Percentiles rank a stretch among this genome's conserved stretches.
Evolutionary conservation across 2,113 vertebrate species (phyloP).

Genomic region (Nesogale talazaci): DNA sequence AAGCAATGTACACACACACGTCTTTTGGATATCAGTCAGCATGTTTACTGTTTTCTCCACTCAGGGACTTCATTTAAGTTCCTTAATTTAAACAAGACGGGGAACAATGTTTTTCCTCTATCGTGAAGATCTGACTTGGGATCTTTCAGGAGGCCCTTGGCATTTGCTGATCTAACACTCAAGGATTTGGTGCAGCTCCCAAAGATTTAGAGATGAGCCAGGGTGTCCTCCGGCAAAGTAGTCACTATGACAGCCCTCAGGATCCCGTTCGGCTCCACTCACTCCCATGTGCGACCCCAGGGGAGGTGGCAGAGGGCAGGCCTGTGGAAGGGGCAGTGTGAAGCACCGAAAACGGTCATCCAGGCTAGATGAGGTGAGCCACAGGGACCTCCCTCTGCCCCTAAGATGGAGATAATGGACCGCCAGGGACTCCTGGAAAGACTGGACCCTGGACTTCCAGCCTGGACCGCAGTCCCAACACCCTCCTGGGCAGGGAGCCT

Average conservation of each 20-base stretch:
- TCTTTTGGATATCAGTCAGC: not conserved
- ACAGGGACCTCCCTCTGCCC: not conserved
- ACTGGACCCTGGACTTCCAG: not conserved
- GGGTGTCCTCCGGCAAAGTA: not conserved
- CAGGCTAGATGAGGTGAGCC: not conserved
- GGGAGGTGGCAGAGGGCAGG: not conserved
- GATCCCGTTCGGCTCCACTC: not conserved
- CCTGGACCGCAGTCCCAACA: no score
- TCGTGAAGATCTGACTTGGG: not conserved
- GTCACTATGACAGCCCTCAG: not conserved
- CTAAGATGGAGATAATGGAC: not conserved
- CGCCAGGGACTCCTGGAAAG: not conserved
- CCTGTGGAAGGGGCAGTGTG: not conserved
- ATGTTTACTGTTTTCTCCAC: not conserved
- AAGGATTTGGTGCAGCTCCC: not conserved
- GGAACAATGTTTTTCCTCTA: not conserved
- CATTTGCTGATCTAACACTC: not conserved
- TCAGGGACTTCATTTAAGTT: not conserved
- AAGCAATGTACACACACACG: not conserved
- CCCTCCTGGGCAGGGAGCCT: not conserved
- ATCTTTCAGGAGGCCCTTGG: not conserved
- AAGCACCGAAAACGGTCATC: not conserved
- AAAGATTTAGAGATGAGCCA: not conserved
- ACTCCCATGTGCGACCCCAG: not conserved
- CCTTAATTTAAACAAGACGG: not conserved